Percentiles rank a stretch among this genome's conserved stretches.
These are phyloP conservation scores for Hemiprocne comata DNA, from an alignment of 2,113 vertebrate species.

Conservation along the genomic window DNA sequence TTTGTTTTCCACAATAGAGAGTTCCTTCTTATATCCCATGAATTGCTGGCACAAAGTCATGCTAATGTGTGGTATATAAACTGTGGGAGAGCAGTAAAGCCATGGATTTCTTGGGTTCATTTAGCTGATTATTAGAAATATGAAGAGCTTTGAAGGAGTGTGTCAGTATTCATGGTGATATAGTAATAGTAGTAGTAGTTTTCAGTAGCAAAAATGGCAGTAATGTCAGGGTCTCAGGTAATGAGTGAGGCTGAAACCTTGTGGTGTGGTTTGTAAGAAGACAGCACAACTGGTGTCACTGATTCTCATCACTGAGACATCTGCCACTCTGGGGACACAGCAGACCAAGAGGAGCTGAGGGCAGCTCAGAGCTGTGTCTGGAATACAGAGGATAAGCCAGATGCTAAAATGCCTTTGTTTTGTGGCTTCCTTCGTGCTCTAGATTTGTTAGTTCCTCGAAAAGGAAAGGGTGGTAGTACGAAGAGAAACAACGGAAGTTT, in stretches of 20 bases:
- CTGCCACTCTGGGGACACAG: too few species aligned
- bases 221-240: not conserved
- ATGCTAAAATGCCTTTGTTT: not conserved
- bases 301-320: too few species aligned
- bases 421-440: not conserved
- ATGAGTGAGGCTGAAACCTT: not conserved
- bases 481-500: not conserved
- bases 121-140: not conserved
- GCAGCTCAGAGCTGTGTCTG: not conserved
- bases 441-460: not conserved
- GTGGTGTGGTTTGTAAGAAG: not conserved
- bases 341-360: too few species aligned
- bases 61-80: too few species aligned
- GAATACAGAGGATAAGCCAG: not conserved
- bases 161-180: rapidly evolving
- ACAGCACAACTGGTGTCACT: not conserved
- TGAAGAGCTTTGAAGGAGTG: not conserved
- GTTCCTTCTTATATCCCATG: not conserved
- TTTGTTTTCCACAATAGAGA: not conserved
- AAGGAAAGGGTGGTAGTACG: not conserved
- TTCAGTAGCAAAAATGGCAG: not conserved
- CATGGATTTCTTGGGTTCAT: not conserved
- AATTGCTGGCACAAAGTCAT: not conserved
- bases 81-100: not conserved
- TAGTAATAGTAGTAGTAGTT: not conserved